phyloP scores from a whole-genome alignment of 2,113 vertebrate genomes.

The Dendrocopos noguchii region DNA sequence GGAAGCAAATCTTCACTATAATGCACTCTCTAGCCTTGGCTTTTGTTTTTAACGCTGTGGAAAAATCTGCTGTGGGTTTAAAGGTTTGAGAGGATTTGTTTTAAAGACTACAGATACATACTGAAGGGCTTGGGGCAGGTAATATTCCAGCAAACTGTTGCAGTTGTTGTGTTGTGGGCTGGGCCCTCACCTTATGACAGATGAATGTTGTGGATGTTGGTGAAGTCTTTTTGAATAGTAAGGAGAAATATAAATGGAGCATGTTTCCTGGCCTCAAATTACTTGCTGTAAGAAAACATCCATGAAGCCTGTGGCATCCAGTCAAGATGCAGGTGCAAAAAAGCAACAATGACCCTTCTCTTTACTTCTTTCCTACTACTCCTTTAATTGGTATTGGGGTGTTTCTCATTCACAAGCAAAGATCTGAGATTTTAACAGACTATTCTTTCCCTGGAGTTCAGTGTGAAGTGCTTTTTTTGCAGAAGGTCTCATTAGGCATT shows the following conservation, averaged over 20 bases:
- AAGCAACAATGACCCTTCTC: neutral
- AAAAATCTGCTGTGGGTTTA: neutral
- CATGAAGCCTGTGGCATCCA: neutral
- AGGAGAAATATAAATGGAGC: neutral
- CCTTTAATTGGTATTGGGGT: neutral
- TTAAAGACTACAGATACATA: neutral
- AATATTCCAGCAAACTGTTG: neutral
- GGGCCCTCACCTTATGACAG: neutral
- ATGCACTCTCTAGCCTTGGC: neutral
- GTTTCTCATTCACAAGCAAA: neutral
- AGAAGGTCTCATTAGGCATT: neutral
- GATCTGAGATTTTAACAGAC: neutral
- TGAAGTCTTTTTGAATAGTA: neutral
- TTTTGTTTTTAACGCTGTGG: neutral
- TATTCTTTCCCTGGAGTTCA: neutral
- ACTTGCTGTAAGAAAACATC: neutral
- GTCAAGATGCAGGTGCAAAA: neutral
- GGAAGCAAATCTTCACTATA: neutral
- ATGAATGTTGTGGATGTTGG: neutral
- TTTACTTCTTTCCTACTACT: neutral
- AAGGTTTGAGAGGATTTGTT: constrained; percentile 4
- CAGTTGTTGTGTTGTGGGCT: neutral
- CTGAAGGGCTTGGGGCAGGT: neutral
- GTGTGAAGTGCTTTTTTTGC: neutral
- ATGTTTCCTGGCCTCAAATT: neutral